A percentile compares a stretch with the other conserved stretches of the same genome.
Evolutionary conservation across 64 coral and sea anemone species (phyloP).

Genomic region (Montipora foliosa): DNA sequence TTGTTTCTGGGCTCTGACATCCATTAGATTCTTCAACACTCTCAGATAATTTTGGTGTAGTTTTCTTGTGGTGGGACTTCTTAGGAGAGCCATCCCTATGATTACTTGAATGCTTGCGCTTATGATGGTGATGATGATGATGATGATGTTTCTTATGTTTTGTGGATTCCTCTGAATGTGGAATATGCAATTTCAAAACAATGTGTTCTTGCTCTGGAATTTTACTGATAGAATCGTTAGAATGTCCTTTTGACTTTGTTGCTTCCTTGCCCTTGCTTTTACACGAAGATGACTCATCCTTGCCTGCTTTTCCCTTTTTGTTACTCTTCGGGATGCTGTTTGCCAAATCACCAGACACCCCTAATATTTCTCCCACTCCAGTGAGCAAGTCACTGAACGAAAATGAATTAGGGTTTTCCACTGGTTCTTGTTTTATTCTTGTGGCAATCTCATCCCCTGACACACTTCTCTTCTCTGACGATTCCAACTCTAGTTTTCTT

Average conservation of each 20-base stretch:
- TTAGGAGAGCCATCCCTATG: constrained; percentile 15
- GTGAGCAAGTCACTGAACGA: neutral
- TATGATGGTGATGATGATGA: constrained; percentile 50
- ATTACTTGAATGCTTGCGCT: constrained; percentile 57
- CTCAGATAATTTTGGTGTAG: neutral
- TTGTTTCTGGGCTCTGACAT: neutral
- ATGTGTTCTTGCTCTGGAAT: constrained; percentile 46
- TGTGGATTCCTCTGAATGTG: constrained; percentile 40
- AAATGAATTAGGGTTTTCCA: neutral
- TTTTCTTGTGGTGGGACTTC: constrained; percentile 38
- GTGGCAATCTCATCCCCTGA: neutral
- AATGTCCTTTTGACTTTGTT: neutral
- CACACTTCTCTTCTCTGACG: neutral
- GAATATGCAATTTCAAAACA: constrained; percentile 67
- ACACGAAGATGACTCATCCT: neutral
- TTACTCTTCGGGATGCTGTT: neutral
- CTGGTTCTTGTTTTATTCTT: constrained; percentile 18
- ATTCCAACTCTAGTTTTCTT: constrained; percentile 6
- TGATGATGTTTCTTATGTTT: constrained; percentile 64
- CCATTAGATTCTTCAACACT: neutral
- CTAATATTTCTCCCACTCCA: neutral
- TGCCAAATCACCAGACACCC: neutral
- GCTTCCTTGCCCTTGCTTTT: neutral
- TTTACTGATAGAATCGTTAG: neutral
- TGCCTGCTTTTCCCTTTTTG: neutral